Conservation (phyloP, 2,797 vertebrate genomes). For the Clarias laeviceps region DNA sequence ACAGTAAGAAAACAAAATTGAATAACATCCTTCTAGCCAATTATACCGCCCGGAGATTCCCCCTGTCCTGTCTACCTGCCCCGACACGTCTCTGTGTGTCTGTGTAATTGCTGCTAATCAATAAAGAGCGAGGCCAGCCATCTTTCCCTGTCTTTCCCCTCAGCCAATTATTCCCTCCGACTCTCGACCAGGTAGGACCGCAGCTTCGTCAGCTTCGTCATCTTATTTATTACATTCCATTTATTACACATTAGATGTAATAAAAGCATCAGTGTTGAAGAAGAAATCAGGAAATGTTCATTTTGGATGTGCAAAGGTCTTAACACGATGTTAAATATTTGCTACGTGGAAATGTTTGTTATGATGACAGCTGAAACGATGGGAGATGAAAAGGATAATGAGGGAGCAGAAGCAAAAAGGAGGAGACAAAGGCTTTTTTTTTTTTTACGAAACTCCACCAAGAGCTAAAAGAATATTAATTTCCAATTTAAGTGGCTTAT, state of each 20-base stretch:
- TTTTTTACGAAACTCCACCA: neutral
- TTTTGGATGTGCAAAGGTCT: neutral
- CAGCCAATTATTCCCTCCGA: neutral
- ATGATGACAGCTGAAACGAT: neutral
- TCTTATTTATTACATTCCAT: too few species aligned
- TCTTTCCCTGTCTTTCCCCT: neutral
- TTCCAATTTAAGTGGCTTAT: neutral
- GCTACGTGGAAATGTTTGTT: neutral
- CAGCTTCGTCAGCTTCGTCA: neutral
- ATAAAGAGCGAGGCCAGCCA: neutral
- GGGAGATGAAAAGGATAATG: neutral
- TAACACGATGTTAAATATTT: neutral
- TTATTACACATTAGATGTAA: neutral
- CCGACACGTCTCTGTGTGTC: neutral
- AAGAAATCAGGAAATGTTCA: neutral
- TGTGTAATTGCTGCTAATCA: neutral
- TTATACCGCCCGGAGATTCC: neutral
- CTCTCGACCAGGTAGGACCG: neutral
- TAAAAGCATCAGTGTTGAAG: neutral
- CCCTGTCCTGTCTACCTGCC: neutral
- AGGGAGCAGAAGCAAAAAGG: neutral
- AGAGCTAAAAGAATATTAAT: neutral
- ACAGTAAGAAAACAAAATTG: neutral
- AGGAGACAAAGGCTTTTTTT: neutral
- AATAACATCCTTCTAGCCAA: neutral